phyloP scores from a whole-genome alignment of 2,888 invertebrate genomes.

The Suillia variegata region DNA sequence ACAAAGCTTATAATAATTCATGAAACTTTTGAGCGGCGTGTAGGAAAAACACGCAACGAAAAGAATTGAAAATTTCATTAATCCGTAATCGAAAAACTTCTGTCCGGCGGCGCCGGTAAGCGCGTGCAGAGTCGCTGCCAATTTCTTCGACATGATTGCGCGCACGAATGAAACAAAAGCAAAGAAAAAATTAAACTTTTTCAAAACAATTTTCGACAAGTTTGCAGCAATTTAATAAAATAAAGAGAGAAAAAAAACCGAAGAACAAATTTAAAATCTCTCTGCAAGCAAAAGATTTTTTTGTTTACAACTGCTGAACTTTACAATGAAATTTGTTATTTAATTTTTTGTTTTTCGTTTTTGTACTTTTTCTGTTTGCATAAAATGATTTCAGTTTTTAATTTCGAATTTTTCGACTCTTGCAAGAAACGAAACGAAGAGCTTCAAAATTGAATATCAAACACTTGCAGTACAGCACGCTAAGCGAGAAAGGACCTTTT shows the following conservation, averaged over 20 bases:
- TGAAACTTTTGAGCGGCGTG: not conserved
- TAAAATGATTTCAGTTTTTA: conserved; percentile 4
- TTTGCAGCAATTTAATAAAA: not conserved
- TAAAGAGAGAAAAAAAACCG: not conserved
- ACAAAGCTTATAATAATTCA: not conserved
- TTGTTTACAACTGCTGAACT: not conserved
- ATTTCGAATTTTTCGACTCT: not conserved
- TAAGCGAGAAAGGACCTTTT: not conserved
- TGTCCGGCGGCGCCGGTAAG: no score
- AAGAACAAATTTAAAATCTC: not conserved
- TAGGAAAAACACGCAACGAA: conserved; percentile 12
- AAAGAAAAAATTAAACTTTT: no score
- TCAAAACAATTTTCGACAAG: not conserved
- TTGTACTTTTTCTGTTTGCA: not conserved
- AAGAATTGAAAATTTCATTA: conserved; percentile 50
- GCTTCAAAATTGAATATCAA: not conserved
- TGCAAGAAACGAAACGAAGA: no score
- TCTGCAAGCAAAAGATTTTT: not conserved
- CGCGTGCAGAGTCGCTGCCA: no score
- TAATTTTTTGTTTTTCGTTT: not conserved
- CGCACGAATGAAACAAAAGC: no score
- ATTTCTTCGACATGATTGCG: no score
- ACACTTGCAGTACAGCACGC: not conserved
- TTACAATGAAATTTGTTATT: not conserved
- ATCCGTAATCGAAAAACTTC: conserved; percentile 54